phyloP scores from a whole-genome alignment of 2,797 vertebrate species.

The Xerus rutilus region DNA sequence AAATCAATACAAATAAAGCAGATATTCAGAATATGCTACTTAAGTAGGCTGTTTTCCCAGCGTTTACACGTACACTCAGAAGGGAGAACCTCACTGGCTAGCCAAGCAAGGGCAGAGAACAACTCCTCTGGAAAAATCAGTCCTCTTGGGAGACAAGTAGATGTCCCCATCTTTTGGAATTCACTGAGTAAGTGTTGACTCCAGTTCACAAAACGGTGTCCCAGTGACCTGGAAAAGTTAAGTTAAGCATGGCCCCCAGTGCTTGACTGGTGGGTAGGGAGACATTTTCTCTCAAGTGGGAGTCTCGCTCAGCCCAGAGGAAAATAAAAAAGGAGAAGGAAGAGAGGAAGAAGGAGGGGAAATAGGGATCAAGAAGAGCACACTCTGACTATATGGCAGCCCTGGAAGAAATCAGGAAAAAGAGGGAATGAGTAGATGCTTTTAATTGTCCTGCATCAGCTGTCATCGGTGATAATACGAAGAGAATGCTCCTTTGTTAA shows the following conservation, averaged over 20 bases:
- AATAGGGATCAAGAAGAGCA: constrained; percentile 13
- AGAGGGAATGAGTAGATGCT: constrained; percentile 38
- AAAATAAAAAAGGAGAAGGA: constrained; percentile 1
- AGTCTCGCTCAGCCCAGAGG: constrained; percentile 24
- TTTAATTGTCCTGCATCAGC: constrained; percentile 49
- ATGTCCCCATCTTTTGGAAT: constrained; percentile 42
- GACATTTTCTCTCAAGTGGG: constrained; percentile 2
- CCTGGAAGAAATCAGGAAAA: neutral
- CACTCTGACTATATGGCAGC: neutral
- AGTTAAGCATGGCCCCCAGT: constrained; percentile 12
- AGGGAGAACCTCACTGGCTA: neutral
- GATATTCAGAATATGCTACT: neutral
- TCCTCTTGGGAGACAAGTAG: constrained; percentile 9
- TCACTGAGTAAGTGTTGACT: constrained; percentile 18
- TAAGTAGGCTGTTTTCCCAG: neutral
- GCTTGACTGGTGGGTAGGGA: neutral
- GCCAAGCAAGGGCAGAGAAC: constrained; percentile 7
- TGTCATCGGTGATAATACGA: constrained; percentile 41
- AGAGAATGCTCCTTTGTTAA: constrained; percentile 76
- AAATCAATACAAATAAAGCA: constrained; percentile 33
- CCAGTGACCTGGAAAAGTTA: constrained; percentile 72
- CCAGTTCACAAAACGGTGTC: constrained; percentile 49
- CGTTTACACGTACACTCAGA: neutral
- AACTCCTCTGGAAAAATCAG: neutral
- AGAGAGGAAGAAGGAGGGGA: neutral